Conservation (phyloP, 2,888 invertebrate genomes). For the Salpingus planirostris region DNA sequence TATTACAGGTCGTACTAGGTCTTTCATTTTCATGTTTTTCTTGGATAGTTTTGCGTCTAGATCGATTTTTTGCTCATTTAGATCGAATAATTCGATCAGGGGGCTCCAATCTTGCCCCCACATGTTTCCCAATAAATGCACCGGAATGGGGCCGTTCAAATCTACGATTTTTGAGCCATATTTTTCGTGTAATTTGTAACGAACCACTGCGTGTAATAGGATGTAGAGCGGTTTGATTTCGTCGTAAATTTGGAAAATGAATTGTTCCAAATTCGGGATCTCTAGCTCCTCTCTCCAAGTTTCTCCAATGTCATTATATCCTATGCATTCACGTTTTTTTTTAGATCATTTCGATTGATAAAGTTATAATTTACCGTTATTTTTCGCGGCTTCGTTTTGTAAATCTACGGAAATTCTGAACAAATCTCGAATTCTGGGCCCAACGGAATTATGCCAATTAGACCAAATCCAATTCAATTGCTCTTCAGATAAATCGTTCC, state of each 20-base stretch:
- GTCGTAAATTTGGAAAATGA: conserved; percentile 47
- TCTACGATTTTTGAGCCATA: conserved; percentile 50
- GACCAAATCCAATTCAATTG: conserved; percentile 51
- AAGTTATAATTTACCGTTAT: conserved; percentile 57
- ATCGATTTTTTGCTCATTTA: conserved; percentile 39
- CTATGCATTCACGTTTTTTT: too few relatives aligned
- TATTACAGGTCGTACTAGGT: conserved; percentile 44
- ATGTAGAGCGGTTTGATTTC: conserved; percentile 56
- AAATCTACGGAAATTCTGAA: conserved; percentile 44
- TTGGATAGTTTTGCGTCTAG: conserved; percentile 46
- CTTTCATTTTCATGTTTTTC: conserved; percentile 48
- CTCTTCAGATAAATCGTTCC: conserved; percentile 26
- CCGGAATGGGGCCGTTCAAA: conserved; percentile 52
- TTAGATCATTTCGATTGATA: too few relatives aligned
- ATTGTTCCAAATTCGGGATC: conserved; percentile 46
- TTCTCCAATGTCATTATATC: conserved; percentile 54
- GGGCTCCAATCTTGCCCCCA: conserved; percentile 66
- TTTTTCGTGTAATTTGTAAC: conserved; percentile 48
- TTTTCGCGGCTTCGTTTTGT: conserved; percentile 57
- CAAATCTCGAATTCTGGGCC: conserved; percentile 46
- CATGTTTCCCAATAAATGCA: conserved; percentile 59
- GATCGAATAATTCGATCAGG: conserved; percentile 48
- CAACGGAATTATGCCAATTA: conserved; percentile 57
- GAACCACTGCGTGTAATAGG: conserved; percentile 63
- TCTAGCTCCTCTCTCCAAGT: conserved; percentile 60